A percentile compares a stretch with the other conserved stretches of the same genome.
Evolutionary conservation across 2,888 invertebrate species (phyloP).

Genomic region (Nomada fabriciana): DNA sequence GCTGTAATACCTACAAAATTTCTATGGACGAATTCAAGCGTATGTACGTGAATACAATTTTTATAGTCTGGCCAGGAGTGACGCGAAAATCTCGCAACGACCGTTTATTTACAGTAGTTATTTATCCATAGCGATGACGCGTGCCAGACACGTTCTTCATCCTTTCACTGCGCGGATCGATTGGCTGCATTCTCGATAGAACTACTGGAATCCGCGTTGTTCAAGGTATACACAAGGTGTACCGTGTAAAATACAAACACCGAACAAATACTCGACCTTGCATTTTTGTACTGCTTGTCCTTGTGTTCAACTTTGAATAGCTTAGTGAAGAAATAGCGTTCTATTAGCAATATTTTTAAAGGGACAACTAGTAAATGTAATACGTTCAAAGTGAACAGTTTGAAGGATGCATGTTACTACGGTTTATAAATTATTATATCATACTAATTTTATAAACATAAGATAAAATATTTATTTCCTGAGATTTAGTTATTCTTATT

Average conservation of each 20-base stretch:
- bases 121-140: slow-evolving; percentile 34
- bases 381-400: no score
- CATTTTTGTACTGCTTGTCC: neutral
- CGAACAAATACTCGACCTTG: slow-evolving; percentile 28
- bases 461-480: no score
- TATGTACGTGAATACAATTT: neutral
- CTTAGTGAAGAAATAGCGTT: no score
- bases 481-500: no score
- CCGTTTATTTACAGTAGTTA: slow-evolving; percentile 32
- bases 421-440: no score
- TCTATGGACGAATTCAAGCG: no score
- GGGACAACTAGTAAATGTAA: no score
- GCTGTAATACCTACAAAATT: no score
- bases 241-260: neutral
- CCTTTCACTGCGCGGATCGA: slow-evolving; percentile 38
- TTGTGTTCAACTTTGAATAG: no score
- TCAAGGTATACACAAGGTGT: slow-evolving; percentile 22
- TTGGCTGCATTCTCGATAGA: slow-evolving; percentile 32
- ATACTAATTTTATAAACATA: no score
- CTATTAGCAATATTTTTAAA: no score
- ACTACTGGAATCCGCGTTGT: slow-evolving; percentile 14
- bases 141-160: slow-evolving; percentile 43
- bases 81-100: neutral
- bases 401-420: no score
- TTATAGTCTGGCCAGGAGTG: neutral